Conservation (phyloP, 2,888 invertebrate genomes). For the Macrostomum cliftonense region DNA sequence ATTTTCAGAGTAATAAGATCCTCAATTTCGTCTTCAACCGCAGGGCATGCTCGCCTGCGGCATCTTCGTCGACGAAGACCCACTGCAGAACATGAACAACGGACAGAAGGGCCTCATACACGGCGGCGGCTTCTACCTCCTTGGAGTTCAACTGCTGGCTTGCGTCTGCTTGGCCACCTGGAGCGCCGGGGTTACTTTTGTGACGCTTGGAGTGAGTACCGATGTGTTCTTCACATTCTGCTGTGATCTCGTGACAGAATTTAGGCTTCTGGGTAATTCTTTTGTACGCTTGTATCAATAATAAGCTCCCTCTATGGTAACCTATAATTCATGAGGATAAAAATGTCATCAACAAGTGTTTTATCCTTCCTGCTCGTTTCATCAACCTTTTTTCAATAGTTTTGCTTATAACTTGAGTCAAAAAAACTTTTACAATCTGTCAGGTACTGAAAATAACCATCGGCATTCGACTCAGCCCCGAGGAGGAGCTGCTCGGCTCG, state of each 20-base stretch:
- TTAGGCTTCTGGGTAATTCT: no score
- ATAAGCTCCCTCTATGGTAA: no score
- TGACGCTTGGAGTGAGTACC: conserved; percentile 50
- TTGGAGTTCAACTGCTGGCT: conserved; percentile 60
- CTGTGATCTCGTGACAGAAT: no score
- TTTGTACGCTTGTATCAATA: no score
- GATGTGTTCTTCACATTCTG: no score
- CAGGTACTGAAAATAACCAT: conserved; percentile 13
- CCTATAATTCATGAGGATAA: no score
- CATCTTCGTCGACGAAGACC: conserved; percentile 64
- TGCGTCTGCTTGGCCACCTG: conserved; percentile 53
- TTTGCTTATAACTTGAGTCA: no score
- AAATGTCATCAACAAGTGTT: no score
- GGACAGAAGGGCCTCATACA: conserved; percentile 39
- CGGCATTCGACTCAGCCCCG: conserved; percentile 56
- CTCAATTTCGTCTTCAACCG: no score
- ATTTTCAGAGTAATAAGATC: no score
- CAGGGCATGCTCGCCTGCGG: conserved; percentile 70
- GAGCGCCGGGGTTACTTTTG: conserved; percentile 53
- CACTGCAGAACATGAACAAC: conserved; percentile 54
- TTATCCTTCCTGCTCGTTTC: no score
- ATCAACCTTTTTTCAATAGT: no score
- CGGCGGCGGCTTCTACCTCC: conserved; percentile 64
- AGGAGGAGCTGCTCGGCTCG: conserved; percentile 68
- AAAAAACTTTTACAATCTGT: not conserved